Evolutionary conservation across 2,888 invertebrate genomes (phyloP), one percentile per base, ranked within the genome.

Genomic region (Odontothrips loti): DNA sequence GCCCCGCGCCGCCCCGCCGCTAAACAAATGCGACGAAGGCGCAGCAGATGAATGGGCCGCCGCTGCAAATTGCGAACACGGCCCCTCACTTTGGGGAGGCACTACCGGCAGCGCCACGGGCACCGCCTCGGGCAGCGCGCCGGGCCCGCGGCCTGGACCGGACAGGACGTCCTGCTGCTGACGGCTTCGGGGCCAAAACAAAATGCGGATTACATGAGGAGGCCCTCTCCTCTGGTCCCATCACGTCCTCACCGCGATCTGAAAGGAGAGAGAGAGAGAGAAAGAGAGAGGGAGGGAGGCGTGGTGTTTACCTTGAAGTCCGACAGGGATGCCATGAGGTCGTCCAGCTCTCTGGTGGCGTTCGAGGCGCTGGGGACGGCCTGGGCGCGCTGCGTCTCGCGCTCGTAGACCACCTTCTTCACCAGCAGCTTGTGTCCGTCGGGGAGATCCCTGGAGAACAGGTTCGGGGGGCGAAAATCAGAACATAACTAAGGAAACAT

Each of bases 261-360:
- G 34, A 43, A 6, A 43, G 34, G 58, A 58, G 58, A 43, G 15
- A 58, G 58, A 15, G 20, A 58, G 20, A 51, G 4, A 12, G 4
- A 79, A 11, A 79, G 79, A 6, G 79, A 79, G 15, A 20, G 51
- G 10, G 20, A 12, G 23, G 48, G 47, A 17, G 15, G 47, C 43
- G 48, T 84, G 34, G 34, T 6, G 34, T 89, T 87, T 89, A 95
- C 98, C 94, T 97, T 97, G 87, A 97, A 96, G 87, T 97, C 97
- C 0, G 97, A 97, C 17, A 98, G 89, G 10, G 97, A 96, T 1
- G 96, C 96, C 98, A 98, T 98, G 83, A 98, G 90, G 86, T 98
- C 97, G 86, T 98, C 98, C 82, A 98, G 90, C 87, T 98, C 98
- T 87, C 94, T 93, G 34, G 98, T 98, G 58, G 98, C 98, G 82